Conservation (phyloP, 2,797 vertebrate genomes). For the Mallotus villosus region DNA sequence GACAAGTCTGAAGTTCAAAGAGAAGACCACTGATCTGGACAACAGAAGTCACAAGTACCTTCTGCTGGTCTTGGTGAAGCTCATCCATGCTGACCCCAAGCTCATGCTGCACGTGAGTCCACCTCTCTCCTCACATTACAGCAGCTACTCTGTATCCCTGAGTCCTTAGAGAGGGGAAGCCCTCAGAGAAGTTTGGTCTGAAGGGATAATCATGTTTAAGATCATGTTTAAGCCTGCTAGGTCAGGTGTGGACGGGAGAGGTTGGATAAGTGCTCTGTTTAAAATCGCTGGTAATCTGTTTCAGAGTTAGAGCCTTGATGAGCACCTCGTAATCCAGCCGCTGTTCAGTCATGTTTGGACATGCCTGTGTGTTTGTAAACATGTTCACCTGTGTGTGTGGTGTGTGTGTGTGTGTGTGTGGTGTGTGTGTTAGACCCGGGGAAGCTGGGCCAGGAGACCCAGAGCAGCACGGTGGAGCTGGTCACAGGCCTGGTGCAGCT, state of each 20-base stretch:
- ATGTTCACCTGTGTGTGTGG: background rate
- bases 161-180: no score
- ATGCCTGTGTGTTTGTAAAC: constrained; percentile 1
- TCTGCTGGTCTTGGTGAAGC: constrained; percentile 81
- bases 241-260: background rate
- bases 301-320: background rate
- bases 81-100: constrained; percentile 82
- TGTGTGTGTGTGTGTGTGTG: background rate
- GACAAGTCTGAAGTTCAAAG: constrained; percentile 89
- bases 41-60: constrained; percentile 82
- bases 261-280: background rate
- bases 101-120: constrained; percentile 82
- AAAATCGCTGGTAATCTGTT: background rate
- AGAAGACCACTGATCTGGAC: constrained; percentile 83
- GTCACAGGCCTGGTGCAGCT: constrained; percentile 93
- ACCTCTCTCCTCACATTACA: background rate
- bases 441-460: constrained; percentile 89
- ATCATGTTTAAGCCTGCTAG: background rate
- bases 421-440: constrained; percentile 80
- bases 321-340: background rate
- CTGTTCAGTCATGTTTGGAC: background rate
- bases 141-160: background rate
- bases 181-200: constrained; percentile 1
- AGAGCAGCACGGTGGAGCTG: constrained; percentile 94
- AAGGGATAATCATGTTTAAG: constrained; percentile 4